phyloP scores from a whole-genome alignment of 2,113 vertebrate species.

The Halcyon malimbica region DNA sequence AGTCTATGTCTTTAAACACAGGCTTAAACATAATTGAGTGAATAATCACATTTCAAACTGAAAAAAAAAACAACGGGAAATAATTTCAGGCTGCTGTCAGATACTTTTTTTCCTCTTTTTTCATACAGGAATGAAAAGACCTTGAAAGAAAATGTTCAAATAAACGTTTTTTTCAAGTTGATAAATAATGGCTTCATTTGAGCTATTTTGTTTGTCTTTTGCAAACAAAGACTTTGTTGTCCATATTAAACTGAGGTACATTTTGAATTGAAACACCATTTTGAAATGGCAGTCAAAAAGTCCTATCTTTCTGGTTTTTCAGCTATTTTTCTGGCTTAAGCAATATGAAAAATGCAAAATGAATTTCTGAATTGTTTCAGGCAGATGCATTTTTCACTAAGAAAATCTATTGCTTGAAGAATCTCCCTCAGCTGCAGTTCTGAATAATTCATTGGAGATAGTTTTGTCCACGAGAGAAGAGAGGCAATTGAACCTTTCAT shows the following conservation, averaged over 20 bases:
- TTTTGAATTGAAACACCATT: not conserved
- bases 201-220: not conserved
- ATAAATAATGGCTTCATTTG: not conserved
- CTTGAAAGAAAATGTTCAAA: not conserved
- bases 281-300: not conserved
- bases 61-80: not conserved
- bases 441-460: conserved; percentile 3
- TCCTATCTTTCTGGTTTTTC: not conserved
- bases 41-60: not conserved
- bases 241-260: not conserved
- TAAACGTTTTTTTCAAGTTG: not conserved
- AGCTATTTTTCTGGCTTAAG: not conserved
- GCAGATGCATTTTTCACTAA: not conserved
- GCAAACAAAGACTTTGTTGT: not conserved
- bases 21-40: not conserved
- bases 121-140: not conserved
- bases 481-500: not conserved
- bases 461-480: not conserved
- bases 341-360: not conserved
- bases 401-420: not conserved
- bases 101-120: not conserved
- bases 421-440: not conserved
- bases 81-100: not conserved
- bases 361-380: not conserved
- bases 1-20: not conserved